A percentile compares a stretch with the other conserved stretches of the same genome.
Conservation (phyloP, 2,797 vertebrate genomes). For the Argyrosomus regius region DNA sequence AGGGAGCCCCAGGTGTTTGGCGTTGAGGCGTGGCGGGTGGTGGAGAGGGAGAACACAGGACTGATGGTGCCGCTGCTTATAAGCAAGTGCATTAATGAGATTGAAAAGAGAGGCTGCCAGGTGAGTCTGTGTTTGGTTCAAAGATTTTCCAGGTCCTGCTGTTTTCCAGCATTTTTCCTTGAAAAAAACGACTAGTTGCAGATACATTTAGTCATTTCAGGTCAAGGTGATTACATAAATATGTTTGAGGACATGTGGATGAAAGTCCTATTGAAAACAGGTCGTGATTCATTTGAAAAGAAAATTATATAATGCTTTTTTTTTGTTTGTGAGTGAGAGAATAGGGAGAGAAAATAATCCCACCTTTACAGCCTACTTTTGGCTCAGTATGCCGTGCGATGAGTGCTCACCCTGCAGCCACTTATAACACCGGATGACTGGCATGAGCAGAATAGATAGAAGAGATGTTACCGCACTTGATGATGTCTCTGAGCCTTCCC, state of each 20-base stretch:
- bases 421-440: constrained; percentile 37
- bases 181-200: neutral
- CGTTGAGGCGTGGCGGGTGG: constrained; percentile 92
- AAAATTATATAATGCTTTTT: constrained; percentile 41
- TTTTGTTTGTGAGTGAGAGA: constrained; percentile 36
- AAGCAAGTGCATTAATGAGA: constrained; percentile 95
- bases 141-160: neutral
- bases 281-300: constrained; percentile 27
- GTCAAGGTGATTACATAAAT: neutral
- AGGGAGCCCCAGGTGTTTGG: constrained; percentile 92
- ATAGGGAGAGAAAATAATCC: constrained; percentile 42
- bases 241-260: neutral
- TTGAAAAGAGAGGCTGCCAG: constrained; percentile 98
- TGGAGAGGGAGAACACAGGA: constrained; percentile 92
- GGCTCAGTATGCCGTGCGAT: constrained; percentile 33
- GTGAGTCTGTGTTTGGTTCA: constrained; percentile 78
- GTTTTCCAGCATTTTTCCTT: neutral
- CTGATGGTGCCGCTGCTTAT: constrained; percentile 94
- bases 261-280: constrained; percentile 3
- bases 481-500: constrained; percentile 51
- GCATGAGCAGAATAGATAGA: constrained; percentile 45
- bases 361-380: constrained; percentile 35
- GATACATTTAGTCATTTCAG: neutral
- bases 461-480: constrained; percentile 38
- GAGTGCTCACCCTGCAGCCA: constrained; percentile 55